Percentiles rank a stretch among this genome's conserved stretches.
Conservation (phyloP, 2,797 vertebrate genomes). For the Salmo trutta region DNA sequence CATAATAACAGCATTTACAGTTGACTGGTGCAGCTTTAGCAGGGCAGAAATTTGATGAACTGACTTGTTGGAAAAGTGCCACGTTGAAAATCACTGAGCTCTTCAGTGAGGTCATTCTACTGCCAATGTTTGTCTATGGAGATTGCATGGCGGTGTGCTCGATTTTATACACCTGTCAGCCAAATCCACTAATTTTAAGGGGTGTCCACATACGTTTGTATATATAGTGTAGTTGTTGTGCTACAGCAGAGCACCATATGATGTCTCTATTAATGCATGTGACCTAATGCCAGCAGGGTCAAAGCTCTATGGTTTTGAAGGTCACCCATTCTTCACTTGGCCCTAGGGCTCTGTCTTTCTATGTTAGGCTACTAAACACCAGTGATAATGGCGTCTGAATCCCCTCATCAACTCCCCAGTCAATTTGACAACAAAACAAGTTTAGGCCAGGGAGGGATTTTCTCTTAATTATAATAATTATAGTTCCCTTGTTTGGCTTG, state of each 20-base stretch:
- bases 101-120: no score
- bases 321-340: conserved; percentile 11
- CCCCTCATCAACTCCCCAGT: neutral
- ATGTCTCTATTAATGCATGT: neutral
- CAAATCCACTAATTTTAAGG: neutral
- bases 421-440: neutral
- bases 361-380: conserved; percentile 12
- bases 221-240: neutral
- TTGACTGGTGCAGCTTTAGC: no score
- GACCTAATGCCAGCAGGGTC: conserved; percentile 10
- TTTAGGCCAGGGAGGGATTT: neutral
- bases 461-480: neutral
- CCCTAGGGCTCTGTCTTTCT: neutral
- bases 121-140: no score
- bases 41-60: no score
- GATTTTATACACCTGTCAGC: no score
- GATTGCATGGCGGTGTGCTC: no score
- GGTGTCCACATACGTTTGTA: neutral
- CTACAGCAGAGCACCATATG: neutral
- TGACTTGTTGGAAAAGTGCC: no score
- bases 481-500: neutral
- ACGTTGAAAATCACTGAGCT: no score
- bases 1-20: no score
- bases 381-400: neutral
- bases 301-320: conserved; percentile 12